phyloP scores from a whole-genome alignment of 2,797 vertebrate species.

The Sebastiscus tertius region DNA sequence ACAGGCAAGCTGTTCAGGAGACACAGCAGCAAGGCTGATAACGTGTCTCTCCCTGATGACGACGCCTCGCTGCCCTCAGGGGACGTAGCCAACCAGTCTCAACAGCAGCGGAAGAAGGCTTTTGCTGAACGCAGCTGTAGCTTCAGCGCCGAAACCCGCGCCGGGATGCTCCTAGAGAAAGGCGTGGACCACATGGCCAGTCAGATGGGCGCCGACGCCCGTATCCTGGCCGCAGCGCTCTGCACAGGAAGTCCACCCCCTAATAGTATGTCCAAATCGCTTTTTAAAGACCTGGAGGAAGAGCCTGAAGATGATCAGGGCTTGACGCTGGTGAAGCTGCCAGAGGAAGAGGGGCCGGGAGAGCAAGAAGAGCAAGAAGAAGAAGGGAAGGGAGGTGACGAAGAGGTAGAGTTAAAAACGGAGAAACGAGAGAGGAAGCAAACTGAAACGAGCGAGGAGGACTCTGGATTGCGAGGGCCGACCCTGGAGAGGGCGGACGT shows the following conservation, averaged over 20 bases:
- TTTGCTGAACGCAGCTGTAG: conserved; percentile 95
- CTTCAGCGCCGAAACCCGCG: conserved; percentile 92
- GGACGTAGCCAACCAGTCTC: conserved; percentile 38
- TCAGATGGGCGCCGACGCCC: conserved; percentile 96
- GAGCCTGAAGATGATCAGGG: conserved; percentile 63
- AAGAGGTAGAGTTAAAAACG: conserved; percentile 29
- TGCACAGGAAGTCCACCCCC: conserved; percentile 76
- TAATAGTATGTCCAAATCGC: conserved; percentile 51
- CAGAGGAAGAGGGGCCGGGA: conserved; percentile 59
- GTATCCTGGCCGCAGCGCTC: conserved; percentile 91
- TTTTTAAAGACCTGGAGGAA: conserved; percentile 79
- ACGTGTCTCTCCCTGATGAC: conserved; percentile 78
- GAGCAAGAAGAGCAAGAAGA: conserved; percentile 38
- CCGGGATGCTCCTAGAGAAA: conserved; percentile 92
- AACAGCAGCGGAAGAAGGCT: conserved; percentile 88
- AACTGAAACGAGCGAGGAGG: conserved; percentile 46
- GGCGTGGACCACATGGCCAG: conserved; percentile 90
- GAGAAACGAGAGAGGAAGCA: conserved; percentile 61
- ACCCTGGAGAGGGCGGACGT: conserved; percentile 90
- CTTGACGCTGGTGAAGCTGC: conserved; percentile 33
- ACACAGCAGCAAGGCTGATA: conserved; percentile 83
- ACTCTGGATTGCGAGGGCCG: conserved; percentile 58
- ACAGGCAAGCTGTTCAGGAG: conserved; percentile 82
- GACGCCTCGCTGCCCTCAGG: conserved; percentile 16
- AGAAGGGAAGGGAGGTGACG: conserved; percentile 54